Conservation (phyloP, 2,113 vertebrate genomes). For the Morone chrysops region DNA sequence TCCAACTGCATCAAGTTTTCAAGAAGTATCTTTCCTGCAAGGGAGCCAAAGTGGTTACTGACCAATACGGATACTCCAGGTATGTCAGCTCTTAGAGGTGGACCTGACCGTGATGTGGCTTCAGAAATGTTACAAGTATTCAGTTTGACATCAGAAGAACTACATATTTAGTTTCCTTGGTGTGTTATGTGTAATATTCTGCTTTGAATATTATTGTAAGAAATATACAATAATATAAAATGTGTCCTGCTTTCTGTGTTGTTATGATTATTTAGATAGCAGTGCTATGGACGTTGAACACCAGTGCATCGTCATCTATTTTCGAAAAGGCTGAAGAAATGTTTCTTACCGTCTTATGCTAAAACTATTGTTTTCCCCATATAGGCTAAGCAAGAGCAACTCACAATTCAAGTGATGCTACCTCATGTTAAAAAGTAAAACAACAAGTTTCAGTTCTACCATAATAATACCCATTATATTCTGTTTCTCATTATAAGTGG, state of each 20-base stretch:
- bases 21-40: constrained; percentile 93
- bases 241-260: constrained; percentile 52
- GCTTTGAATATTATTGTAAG: constrained; percentile 29
- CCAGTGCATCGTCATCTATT: constrained; percentile 69
- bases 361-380: constrained; percentile 90
- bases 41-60: constrained; percentile 93
- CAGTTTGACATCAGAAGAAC: not conserved
- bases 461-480: constrained; percentile 85
- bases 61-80: constrained; percentile 92
- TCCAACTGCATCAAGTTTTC: constrained; percentile 93
- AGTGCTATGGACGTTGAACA: constrained; percentile 67
- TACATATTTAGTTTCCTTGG: not conserved
- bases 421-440: constrained; percentile 91
- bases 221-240: constrained; percentile 24
- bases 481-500: constrained; percentile 80
- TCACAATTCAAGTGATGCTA: constrained; percentile 90
- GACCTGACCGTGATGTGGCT: not conserved
- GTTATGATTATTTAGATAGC: constrained; percentile 55
- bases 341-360: constrained; percentile 82
- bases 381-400: constrained; percentile 90
- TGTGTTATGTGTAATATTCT: not conserved
- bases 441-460: constrained; percentile 88
- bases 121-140: not conserved
- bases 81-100: constrained; percentile 65
- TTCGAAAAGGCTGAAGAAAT: constrained; percentile 73